A percentile compares a stretch with the other conserved stretches of the same genome.
Evolutionary conservation across 1,140 invertebrate genomes (phyloP).

Genomic region (Pygmarrhopalites habei): DNA sequence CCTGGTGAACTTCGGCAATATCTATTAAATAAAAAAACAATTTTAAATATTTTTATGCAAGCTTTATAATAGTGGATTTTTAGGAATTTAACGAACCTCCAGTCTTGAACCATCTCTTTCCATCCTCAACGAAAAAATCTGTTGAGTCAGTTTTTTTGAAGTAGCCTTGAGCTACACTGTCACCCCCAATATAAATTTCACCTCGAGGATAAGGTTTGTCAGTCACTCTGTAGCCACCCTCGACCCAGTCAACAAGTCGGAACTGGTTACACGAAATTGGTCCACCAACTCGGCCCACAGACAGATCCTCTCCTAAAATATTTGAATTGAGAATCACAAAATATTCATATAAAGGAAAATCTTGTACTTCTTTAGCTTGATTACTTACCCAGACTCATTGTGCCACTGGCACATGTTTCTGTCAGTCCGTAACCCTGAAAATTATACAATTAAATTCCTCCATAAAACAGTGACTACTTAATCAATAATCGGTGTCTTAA

Average conservation of each 20-base stretch:
- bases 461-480: too few relatives aligned
- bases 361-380: too few relatives aligned
- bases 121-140: constrained; percentile 77
- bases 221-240: constrained; percentile 81
- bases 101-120: constrained; percentile 82
- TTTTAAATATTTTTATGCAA: too few relatives aligned
- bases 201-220: constrained; percentile 87
- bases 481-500: too few relatives aligned
- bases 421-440: constrained; percentile 95
- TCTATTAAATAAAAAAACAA: too few relatives aligned
- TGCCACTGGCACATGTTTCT: constrained; percentile 87
- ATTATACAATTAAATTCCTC: too few relatives aligned
- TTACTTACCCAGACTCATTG: constrained; percentile 70
- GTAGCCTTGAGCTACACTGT: constrained; percentile 88
- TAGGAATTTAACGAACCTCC: too few relatives aligned
- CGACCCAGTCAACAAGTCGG: constrained; percentile 85
- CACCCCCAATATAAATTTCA: constrained; percentile 53
- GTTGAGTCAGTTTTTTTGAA: constrained; percentile 85
- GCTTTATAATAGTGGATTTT: too few relatives aligned
- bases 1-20: too few relatives aligned
- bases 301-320: constrained; percentile 55
- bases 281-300: constrained; percentile 77
- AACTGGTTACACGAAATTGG: constrained; percentile 80
- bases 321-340: constrained; percentile 41
- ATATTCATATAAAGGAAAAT: too few relatives aligned